Percentiles rank a stretch among this genome's conserved stretches.
phyloP scores from a whole-genome alignment of 2,797 vertebrate genomes.

The Cirrhinus mrigala region DNA sequence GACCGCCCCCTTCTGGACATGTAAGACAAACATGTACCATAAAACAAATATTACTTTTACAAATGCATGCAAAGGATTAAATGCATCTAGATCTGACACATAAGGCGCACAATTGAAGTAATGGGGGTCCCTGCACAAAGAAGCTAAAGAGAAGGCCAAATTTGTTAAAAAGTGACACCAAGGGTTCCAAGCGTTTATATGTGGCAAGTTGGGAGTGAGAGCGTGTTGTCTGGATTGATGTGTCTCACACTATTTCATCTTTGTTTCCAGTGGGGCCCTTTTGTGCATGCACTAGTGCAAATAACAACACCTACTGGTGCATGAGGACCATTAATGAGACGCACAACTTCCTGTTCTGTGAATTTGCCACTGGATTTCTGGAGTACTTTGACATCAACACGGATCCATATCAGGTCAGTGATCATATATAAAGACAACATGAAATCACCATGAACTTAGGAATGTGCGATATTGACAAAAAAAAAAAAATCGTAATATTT shows the following conservation, averaged over 20 bases:
- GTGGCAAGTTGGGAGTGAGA: neutral
- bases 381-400: constrained; percentile 91
- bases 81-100: neutral
- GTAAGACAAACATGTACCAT: constrained; percentile 76
- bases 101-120: neutral
- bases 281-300: constrained; percentile 91
- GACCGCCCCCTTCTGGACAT: constrained; percentile 95
- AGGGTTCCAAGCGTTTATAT: neutral
- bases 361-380: constrained; percentile 90
- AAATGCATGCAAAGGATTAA: neutral
- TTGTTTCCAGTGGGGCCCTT: constrained; percentile 83
- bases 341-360: constrained; percentile 92
- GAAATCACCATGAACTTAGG: neutral
- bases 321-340: constrained; percentile 90
- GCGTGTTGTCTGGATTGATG: neutral
- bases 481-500: too few relatives aligned
- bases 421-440: neutral
- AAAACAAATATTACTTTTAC: neutral
- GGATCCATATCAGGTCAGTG: constrained; percentile 88
- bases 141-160: neutral
- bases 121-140: neutral
- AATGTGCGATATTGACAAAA: too few relatives aligned
- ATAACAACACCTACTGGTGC: constrained; percentile 94
- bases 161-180: neutral
- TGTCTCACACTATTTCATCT: neutral